Evolutionary conservation across 2,888 invertebrate genomes (phyloP), one percentile per base, ranked within the genome.

Genomic region (Diaperis boleti): DNA sequence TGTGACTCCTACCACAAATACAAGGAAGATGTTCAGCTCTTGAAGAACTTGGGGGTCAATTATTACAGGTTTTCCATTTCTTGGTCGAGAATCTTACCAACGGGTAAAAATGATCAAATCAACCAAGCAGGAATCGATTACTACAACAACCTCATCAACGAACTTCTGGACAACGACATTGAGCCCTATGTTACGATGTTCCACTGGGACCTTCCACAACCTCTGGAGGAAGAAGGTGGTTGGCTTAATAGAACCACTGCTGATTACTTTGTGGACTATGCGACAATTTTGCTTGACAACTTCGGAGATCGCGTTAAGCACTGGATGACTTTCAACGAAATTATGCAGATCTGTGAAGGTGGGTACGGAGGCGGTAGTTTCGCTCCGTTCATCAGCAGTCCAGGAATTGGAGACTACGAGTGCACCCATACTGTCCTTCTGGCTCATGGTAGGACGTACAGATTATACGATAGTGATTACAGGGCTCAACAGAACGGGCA

Each of bases 101-200:
- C 80, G 45, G 90, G 76, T n/a, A 83, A 85, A 56, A 82, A 85
- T 52, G 86, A 88, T 72, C 74, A 84, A 14, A 82, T 91, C n/a
- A 94, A 90, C 75, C 81, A 84, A 35, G 83, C 85, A 33, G 94
- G 92, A 11, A 83, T 94, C n/a, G 81, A 86, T 57, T 92, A 92
- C 79, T 94, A 94, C 78, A 88, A 87, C 71, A 86, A 89, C 69
- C 79, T 94, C 37, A 89, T 94, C 47, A 83, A 91, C 70, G 89
- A 88, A 70, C 83, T 94, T 2, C 86, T 84, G 81, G 81, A 78
- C 0, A 82, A 84, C 50, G 83, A 83, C n/a, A 87, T 91, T 57
- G 71, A 77, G 50, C 87, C 87, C 5, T 72, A 81, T 65, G 77
- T 82, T 1, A 76, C 78, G 1, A 70, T 80, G 22, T 79, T 74